Base-by-base conservation (phyloP, 2,797 vertebrate species). In the Spatula versicolor region DNA sequence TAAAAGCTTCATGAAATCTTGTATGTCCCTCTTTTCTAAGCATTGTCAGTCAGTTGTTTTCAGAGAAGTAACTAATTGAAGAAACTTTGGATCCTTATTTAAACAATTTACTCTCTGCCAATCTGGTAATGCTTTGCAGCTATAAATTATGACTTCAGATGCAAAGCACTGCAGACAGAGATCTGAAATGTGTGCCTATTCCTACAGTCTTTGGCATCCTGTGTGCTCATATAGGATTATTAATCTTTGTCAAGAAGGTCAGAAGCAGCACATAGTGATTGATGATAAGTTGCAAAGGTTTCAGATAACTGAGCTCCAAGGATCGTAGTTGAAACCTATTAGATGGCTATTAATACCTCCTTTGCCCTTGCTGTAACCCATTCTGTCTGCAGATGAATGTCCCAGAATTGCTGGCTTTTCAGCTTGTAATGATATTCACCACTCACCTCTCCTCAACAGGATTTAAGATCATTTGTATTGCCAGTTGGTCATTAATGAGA, bases 211-310 rank as follows among this genome's bases (percentile, higher is more conserved):
- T 77, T 9, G 3, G 35, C 11, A 67, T 56, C 52, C 39, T 80
- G 14, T 66, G 28, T 84, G n/a, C 12, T 82, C 63, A 48, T 60
- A 39, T 1, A 52, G n/a, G 31, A 35, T 87, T 93, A 93, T 87
- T 80, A 92, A 80, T 94, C 90, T 91, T 82, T 87, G 88, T 90
- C 93, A 88, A 68, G 26, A 88, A 84, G 80, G 78, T 90, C 67
- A 86, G 39, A 92, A 92, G 16, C 15, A 56, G 76, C 75, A 71
- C 45, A 20, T 2, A 31, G 31, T 92, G 92, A 95, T 93, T 95
- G 86, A 95, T 88, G 35, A 26, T 64, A n/a, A 83, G 19, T 92
- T 88, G 25, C 75, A 83, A 60, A 72, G 60, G 68, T 88, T 95
- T 95, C 74, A 88, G 90, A 94, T 90, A 95, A 86, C 81, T 67